These are phyloP conservation scores for Leucoraja erinaceus DNA, from an alignment of 2,113 vertebrate genomes.

Conservation along the genomic window DNA sequence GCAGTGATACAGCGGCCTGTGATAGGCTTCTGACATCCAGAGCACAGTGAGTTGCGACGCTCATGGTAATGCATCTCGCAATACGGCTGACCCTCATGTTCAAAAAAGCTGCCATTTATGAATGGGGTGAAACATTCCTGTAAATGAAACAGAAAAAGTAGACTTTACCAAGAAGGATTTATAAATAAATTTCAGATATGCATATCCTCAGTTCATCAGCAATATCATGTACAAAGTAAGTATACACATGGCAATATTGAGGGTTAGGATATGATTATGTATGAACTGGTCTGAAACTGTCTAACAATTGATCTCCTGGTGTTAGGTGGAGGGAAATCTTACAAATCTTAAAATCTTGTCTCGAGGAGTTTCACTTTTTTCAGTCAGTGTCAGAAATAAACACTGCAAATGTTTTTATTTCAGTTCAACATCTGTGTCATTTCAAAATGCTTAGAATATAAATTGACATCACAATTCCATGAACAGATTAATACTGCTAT, in stretches of 20 bases:
- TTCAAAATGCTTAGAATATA: background rate
- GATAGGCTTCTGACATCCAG: slow-evolving; percentile 97
- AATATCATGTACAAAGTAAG: background rate
- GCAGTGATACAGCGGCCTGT: slow-evolving; percentile 96
- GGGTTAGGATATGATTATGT: no score
- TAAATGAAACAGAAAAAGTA: background rate
- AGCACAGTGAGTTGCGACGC: slow-evolving; percentile 88
- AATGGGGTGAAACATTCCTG: slow-evolving; percentile 97
- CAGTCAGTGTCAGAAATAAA: no score
- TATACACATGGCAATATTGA: background rate
- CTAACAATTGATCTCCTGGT: background rate
- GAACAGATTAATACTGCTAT: background rate
- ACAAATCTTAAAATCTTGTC: background rate
- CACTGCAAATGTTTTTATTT: no score
- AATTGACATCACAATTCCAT: background rate
- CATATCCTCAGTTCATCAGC: background rate
- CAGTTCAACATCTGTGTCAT: no score
- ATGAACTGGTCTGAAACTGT: background rate
- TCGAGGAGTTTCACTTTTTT: background rate
- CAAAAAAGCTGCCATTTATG: slow-evolving; percentile 92
- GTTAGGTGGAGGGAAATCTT: no score
- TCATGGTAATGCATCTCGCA: slow-evolving; percentile 97
- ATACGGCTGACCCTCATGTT: slow-evolving; percentile 94
- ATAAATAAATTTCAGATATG: background rate
- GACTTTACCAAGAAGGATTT: background rate